Evolutionary conservation across 2,797 vertebrate species (phyloP), one percentile per base, ranked within the genome.

Genomic region (Anolis apletophallus): DNA sequence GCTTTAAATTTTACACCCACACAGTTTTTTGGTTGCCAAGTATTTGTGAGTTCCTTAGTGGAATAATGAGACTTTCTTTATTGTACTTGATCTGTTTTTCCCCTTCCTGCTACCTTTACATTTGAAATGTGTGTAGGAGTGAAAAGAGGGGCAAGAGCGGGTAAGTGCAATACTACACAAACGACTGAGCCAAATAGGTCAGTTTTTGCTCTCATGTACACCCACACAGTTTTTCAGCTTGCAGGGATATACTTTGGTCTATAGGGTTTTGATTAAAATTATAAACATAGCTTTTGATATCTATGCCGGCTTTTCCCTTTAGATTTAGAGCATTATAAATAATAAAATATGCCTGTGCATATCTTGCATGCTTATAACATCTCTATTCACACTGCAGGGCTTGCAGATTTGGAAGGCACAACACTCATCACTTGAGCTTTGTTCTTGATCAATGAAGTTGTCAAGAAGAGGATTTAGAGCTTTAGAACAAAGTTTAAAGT

Each of bases 241-340:
- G 46, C 71, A 34, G 76, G 85, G 55, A 83, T 59, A 87, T n/a
- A 8, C 34, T 12, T 83, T 0, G 0, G 0, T 88, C 64, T 86
- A 84, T 89, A 80, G 40, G 50, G 29, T 79, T 4, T 87, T 90
- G 14, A 80, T 83, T 40, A 80, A 55, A 86, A 73, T 80, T 71
- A 77, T 91, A 89, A 86, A 29, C 6, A 29, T 88, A 29, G 16
- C 17, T 86, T 91, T 34, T 78, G 50, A 23, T 86, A 57, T 78
- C 69, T 81, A 4, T 55, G n/a, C 76, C 72, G 57, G 14, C 1
- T 76, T 86, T 36, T 76, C 77, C 73, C 68, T 3, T 26, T 6
- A 34, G 3, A 75, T 26, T 81, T 57, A n/a, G 3, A 59, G 1
- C 40, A 84, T 90, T 88, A 10, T 85, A 77, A 46, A 23, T 88